phyloP scores from a whole-genome alignment of 2,113 vertebrate species.

The Hydropotes inermis region DNA sequence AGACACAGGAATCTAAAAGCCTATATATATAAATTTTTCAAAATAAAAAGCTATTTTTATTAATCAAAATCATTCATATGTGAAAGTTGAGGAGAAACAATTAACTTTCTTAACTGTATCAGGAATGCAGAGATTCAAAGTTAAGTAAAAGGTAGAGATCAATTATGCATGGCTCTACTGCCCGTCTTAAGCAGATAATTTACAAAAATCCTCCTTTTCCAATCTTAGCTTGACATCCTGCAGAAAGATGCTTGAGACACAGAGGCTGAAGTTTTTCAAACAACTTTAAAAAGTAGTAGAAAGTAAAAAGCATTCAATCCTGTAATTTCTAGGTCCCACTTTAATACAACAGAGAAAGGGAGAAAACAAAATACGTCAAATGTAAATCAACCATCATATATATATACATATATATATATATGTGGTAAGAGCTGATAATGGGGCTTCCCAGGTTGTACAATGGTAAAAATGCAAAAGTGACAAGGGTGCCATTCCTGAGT shows the following conservation, averaged over 20 bases:
- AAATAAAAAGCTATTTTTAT: background rate
- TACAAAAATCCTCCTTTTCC: conserved; percentile 16
- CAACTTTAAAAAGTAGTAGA: background rate
- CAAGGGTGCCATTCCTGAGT: background rate
- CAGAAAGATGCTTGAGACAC: background rate
- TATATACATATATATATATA: background rate
- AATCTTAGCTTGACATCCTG: background rate
- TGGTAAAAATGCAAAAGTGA: background rate
- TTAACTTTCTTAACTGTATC: background rate
- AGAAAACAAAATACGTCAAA: background rate
- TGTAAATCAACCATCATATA: background rate
- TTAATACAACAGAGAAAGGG: conserved; percentile 11
- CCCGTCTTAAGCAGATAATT: background rate
- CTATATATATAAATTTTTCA: background rate
- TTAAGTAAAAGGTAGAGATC: background rate
- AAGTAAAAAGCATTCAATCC: background rate
- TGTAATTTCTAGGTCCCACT: background rate
- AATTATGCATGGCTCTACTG: background rate
- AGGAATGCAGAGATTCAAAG: background rate
- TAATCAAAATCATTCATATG: background rate
- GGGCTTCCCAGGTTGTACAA: background rate
- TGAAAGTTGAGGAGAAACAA: background rate
- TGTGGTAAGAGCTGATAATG: background rate
- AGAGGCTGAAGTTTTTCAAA: background rate
- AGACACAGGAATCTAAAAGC: background rate